These are phyloP conservation scores for Diachasma alloeum DNA, from an alignment of 1,140 invertebrate genomes.

Conservation along the genomic window DNA sequence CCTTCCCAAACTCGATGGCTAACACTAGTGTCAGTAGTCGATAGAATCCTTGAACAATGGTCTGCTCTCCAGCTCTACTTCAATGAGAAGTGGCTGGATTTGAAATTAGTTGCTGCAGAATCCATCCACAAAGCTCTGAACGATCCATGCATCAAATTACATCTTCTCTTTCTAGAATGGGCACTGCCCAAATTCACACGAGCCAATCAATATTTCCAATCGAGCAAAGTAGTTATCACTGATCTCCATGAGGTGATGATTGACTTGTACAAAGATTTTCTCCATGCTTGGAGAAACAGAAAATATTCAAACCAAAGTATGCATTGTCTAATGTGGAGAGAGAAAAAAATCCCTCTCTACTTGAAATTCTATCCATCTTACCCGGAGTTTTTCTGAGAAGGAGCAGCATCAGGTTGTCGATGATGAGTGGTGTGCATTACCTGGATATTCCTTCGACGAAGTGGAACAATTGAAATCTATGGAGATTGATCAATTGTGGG, in stretches of 20 bases:
- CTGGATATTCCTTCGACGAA: constrained; percentile 6
- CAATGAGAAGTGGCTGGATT: background rate
- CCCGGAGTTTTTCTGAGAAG: no score
- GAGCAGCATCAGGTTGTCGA: no score
- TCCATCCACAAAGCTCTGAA: background rate
- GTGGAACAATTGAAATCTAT: background rate
- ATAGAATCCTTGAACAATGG: constrained; percentile 32
- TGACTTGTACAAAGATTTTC: constrained; percentile 10
- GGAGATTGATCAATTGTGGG: constrained; percentile 4
- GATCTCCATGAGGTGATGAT: constrained; percentile 24
- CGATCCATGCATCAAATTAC: constrained; percentile 1
- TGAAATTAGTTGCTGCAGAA: background rate
- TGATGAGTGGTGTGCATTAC: constrained; percentile 29
- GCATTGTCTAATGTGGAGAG: constrained; percentile 4
- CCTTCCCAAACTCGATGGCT: constrained; percentile 38
- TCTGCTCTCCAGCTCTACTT: constrained; percentile 29
- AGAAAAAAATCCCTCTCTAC: background rate
- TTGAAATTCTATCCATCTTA: no score
- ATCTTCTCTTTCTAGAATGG: constrained; percentile 24
- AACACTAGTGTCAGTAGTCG: constrained; percentile 27
- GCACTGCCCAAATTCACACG: constrained; percentile 25
- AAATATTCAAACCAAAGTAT: background rate
- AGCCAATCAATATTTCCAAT: constrained; percentile 32
- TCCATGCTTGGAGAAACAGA: constrained; percentile 3
- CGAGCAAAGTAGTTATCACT: constrained; percentile 4